Conservation (phyloP, 2,113 vertebrate genomes). For the Lathamus discolor region DNA sequence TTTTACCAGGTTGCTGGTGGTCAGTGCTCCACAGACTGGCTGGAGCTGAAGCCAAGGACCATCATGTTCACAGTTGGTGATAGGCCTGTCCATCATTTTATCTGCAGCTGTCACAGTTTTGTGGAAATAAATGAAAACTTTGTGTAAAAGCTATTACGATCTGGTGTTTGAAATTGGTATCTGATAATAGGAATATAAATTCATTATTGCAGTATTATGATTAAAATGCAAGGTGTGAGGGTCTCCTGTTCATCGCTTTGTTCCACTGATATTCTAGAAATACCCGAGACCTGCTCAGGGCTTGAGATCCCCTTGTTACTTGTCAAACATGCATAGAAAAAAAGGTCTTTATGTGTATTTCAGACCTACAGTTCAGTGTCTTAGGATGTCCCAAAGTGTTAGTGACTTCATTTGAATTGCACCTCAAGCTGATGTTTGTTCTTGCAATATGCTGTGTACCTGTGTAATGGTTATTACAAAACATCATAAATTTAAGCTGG, state of each 20-base stretch:
- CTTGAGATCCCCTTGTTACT: background rate
- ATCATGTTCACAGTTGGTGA: fast-evolving
- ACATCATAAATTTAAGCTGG: background rate
- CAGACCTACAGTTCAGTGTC: background rate
- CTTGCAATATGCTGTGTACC: background rate
- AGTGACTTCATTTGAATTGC: background rate
- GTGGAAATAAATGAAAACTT: background rate
- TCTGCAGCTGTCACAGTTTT: background rate
- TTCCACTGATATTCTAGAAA: background rate
- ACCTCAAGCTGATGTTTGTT: background rate
- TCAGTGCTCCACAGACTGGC: background rate
- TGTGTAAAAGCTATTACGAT: background rate
- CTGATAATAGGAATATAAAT: background rate
- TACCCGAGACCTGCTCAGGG: background rate
- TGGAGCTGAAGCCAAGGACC: background rate
- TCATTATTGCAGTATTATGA: background rate
- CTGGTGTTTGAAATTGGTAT: background rate
- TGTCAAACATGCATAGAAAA: background rate
- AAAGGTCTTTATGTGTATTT: background rate
- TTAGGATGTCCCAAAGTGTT: background rate
- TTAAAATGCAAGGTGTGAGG: background rate
- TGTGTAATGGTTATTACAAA: background rate
- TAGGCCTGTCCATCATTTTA: background rate
- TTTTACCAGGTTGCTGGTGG: background rate
- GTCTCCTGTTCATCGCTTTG: background rate